Evolutionary conservation across 1,140 invertebrate genomes (phyloP).

Genomic region (Choristoneura fumiferana): DNA sequence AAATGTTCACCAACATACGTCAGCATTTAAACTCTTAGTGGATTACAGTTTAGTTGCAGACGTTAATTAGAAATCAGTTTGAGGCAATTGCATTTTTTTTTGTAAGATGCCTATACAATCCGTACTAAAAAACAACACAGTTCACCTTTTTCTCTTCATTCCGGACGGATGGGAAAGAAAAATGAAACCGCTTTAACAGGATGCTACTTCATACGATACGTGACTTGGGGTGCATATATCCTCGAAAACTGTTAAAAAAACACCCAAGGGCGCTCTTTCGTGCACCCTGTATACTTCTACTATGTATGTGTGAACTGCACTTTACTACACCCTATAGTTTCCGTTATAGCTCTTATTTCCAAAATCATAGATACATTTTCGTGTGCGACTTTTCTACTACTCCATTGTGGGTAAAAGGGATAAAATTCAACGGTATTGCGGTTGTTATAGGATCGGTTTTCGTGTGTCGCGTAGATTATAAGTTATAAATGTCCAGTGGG

Average conservation of each 20-base stretch:
- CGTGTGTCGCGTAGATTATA: neutral
- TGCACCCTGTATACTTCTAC: conserved; percentile 31
- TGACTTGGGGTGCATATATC: conserved; percentile 73
- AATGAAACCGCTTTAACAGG: conserved; percentile 68
- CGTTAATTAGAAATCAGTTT: too few relatives aligned
- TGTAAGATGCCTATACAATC: neutral
- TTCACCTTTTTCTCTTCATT: neutral
- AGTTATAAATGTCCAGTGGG: conserved; percentile 4
- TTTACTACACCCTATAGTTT: conserved; percentile 3
- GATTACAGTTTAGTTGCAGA: too few relatives aligned
- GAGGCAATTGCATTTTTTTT: too few relatives aligned
- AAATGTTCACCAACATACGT: too few relatives aligned
- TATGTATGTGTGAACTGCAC: conserved; percentile 43
- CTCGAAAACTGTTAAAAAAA: conserved; percentile 67
- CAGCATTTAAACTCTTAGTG: too few relatives aligned
- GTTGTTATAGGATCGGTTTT: neutral
- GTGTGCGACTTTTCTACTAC: neutral
- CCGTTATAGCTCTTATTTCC: conserved; percentile 20
- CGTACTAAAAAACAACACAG: neutral
- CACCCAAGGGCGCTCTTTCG: conserved; percentile 43
- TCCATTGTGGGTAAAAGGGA: neutral
- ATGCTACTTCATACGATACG: conserved; percentile 71
- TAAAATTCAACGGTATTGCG: neutral
- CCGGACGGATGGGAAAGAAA: conserved; percentile 48
- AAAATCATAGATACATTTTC: neutral